These are phyloP conservation scores for Centropristis striata DNA, from an alignment of 2,113 vertebrate genomes.

Conservation along the genomic window DNA sequence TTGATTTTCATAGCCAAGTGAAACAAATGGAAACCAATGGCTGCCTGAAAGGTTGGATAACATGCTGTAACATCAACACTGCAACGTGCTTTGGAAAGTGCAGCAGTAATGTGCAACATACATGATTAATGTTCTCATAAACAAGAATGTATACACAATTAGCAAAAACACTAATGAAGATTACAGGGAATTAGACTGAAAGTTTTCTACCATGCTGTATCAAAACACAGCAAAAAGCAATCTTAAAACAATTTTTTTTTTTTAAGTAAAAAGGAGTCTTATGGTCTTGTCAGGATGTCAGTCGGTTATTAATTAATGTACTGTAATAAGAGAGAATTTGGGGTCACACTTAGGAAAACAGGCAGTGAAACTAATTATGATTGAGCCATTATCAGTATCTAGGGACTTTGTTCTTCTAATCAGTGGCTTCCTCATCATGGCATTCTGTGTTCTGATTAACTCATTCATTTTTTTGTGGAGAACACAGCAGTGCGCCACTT, in stretches of 20 bases:
- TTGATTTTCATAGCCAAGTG: not conserved
- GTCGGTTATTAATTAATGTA: slow-evolving; percentile 48
- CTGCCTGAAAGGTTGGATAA: not conserved
- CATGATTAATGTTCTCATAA: not conserved
- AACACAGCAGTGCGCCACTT: not conserved
- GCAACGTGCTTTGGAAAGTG: not conserved
- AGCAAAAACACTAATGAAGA: not conserved
- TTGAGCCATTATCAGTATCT: slow-evolving; percentile 29
- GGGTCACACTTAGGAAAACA: slow-evolving; percentile 45
- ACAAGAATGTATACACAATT: not conserved
- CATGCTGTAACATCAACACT: not conserved
- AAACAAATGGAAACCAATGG: slow-evolving; percentile 16
- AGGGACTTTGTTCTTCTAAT: slow-evolving; percentile 51
- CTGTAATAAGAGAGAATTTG: slow-evolving; percentile 44
- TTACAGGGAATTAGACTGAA: not conserved
- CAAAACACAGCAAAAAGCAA: not conserved
- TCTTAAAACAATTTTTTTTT: not conserved
- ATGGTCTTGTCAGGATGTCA: not conserved
- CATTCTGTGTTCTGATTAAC: slow-evolving; percentile 42
- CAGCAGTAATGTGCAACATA: not conserved
- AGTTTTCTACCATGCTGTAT: not conserved
- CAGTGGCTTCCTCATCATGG: slow-evolving; percentile 35
- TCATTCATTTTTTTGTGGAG: slow-evolving; percentile 20
- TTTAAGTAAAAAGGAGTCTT: not conserved
- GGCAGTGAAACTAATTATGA: slow-evolving; percentile 56